Evolutionary conservation across 2,888 invertebrate genomes (phyloP).

Genomic region (Platycheirus albimanus): DNA sequence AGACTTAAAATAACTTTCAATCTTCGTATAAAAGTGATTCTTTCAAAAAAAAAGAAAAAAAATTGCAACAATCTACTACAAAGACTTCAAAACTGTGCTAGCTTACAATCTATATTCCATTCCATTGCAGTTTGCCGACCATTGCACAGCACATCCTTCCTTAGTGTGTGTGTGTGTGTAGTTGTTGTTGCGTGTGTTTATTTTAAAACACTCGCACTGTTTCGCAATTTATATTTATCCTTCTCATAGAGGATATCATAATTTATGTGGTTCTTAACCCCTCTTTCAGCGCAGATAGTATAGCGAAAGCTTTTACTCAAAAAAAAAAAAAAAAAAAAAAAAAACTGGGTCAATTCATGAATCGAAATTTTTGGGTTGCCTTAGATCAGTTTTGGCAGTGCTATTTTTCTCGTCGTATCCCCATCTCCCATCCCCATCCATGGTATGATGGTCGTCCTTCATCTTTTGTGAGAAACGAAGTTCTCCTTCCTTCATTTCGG

Average conservation of each 20-base stretch:
- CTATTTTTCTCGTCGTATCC: constrained; percentile 13
- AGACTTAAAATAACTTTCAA: neutral
- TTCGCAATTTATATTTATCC: constrained; percentile 54
- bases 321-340: too few species aligned
- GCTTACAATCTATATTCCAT: too few species aligned
- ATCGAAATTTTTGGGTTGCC: constrained; percentile 45
- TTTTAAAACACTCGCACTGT: constrained; percentile 66
- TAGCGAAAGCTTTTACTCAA: neutral
- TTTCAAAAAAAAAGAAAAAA: neutral
- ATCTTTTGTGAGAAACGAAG: constrained; percentile 6
- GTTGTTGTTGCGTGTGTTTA: constrained; percentile 52
- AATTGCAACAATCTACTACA: neutral
- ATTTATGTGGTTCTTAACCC: constrained; percentile 61
- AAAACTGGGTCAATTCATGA: constrained; percentile 67
- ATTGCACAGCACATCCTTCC: neutral
- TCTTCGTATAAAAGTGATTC: neutral
- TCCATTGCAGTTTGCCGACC: neutral
- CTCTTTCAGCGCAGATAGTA: constrained; percentile 13
- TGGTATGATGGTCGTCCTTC: too few species aligned
- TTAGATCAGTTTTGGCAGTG: constrained; percentile 32
- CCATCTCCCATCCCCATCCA: neutral
- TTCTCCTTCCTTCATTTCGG: constrained; percentile 41
- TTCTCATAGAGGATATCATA: constrained; percentile 46
- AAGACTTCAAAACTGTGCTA: neutral
- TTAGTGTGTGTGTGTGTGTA: constrained; percentile 28